Evolutionary conservation across 2,797 vertebrate species (phyloP), one percentile per base, ranked within the genome.

Genomic region (Lerista edwardsae): DNA sequence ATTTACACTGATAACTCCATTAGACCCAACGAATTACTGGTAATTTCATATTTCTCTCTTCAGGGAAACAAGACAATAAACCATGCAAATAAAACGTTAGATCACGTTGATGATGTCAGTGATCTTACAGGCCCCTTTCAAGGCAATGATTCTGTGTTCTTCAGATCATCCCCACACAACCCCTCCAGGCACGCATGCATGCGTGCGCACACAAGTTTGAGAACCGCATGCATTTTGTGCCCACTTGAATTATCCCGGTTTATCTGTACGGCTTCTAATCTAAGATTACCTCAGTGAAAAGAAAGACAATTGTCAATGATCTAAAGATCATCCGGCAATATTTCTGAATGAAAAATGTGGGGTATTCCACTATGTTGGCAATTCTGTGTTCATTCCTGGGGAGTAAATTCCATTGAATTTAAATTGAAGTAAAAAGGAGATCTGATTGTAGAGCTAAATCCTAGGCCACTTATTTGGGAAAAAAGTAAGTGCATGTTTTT

Each of bases 1-100:
- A 98, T 99, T 96, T 99, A 99, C 96, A 99, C 98, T 8, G 98
- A 99, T 96, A 98, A 99, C 96, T 99, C 98, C 84, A 97, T 99
- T 93, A 97, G 96, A 84, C 97, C 98, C 15, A 95, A 96, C 64
- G 98, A 99, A 94, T 96, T 99, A 94, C 97, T 99, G 98, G 98
- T 99, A 98, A 98, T 95, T 96, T 87, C 93, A 84, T 61, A 47
- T 91, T 91, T 80, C 7, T 61, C 88, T 21, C 74, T 79, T 89
- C 74, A 51, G 84, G 59, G n/a, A 73, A 64, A 67, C 55, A 36
- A 57, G 76, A 72, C 59, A 57, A 14, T 17, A 55, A 80, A 29
- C 29, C 10, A 10, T 21, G 31, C 9, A 51, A 59, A 76, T 29
- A 34, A 69, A 76, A 76, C 25, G 3, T 27, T 31, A 72, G 65